phyloP scores from a whole-genome alignment of 2,888 invertebrate genomes.

The Ramazzottius varieornatus region DNA sequence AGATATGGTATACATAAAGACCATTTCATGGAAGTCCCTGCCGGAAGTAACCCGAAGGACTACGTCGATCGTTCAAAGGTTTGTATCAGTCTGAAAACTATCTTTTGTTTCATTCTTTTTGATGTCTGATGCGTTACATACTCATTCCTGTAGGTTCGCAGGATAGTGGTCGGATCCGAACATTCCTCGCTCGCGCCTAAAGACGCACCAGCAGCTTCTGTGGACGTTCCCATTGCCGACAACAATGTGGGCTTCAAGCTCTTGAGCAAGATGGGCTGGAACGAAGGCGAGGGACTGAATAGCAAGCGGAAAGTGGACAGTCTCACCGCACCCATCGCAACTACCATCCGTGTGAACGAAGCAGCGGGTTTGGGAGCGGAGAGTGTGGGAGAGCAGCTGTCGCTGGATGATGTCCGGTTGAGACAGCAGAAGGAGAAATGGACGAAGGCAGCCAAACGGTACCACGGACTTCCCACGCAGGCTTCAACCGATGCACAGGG shows the following conservation, averaged over 20 bases:
- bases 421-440: neutral
- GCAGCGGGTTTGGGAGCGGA: neutral
- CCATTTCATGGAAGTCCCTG: neutral
- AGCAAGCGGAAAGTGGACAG: neutral
- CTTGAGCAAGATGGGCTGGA: constrained; percentile 1
- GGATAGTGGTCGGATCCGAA: neutral
- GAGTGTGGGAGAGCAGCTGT: neutral
- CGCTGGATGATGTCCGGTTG: neutral
- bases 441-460: neutral
- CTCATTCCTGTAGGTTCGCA: neutral
- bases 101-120: too few relatives aligned
- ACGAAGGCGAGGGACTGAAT: neutral
- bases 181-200: neutral
- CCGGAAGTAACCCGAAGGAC: neutral
- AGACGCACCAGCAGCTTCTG: neutral
- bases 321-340: neutral
- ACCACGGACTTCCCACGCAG: neutral
- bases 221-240: neutral
- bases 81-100: too few relatives aligned
- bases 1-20: neutral
- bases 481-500: neutral
- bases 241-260: neutral
- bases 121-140: too few relatives aligned
- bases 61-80: neutral
- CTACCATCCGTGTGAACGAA: neutral